Evolutionary conservation across 2,888 invertebrate species (phyloP).

Genomic region (Leuctra nigra): DNA sequence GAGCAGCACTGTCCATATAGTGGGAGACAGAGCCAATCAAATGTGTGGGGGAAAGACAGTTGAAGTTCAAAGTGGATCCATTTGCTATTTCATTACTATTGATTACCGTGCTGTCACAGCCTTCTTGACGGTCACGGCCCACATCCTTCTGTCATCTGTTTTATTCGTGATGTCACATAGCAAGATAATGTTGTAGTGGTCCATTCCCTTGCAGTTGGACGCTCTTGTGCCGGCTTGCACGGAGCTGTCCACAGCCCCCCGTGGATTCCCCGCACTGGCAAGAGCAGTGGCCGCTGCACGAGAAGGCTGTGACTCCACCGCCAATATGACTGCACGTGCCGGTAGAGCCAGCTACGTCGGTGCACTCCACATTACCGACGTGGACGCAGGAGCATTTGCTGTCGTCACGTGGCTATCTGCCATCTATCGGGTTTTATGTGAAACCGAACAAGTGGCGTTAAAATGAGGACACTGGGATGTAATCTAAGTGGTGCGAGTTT

Average conservation of each 20-base stretch:
- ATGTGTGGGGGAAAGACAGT: no score
- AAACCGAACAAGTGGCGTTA: no score
- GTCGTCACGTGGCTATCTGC: slow-evolving; percentile 56
- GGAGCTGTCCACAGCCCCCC: slow-evolving; percentile 38
- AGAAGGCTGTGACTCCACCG: slow-evolving; percentile 45
- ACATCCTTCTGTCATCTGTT: no score
- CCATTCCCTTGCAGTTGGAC: slow-evolving; percentile 45
- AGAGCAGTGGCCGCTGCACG: slow-evolving; percentile 42
- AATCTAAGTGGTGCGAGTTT: no score
- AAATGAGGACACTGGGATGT: no score
- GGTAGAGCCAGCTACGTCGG: slow-evolving; percentile 69
- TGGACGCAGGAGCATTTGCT: slow-evolving; percentile 66
- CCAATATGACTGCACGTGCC: slow-evolving; percentile 52
- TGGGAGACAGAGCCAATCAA: no score
- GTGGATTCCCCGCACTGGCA: background rate
- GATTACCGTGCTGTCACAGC: background rate
- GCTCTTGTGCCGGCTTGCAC: slow-evolving; percentile 45
- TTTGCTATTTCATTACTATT: no score
- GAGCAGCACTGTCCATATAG: no score
- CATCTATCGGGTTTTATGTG: no score
- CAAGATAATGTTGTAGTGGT: background rate
- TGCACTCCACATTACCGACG: slow-evolving; percentile 42
- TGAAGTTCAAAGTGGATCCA: no score
- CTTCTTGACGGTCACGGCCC: background rate
- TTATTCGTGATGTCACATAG: no score